These are phyloP conservation scores for Willisornis vidua DNA, from an alignment of 2,113 vertebrate species.

Conservation along the genomic window DNA sequence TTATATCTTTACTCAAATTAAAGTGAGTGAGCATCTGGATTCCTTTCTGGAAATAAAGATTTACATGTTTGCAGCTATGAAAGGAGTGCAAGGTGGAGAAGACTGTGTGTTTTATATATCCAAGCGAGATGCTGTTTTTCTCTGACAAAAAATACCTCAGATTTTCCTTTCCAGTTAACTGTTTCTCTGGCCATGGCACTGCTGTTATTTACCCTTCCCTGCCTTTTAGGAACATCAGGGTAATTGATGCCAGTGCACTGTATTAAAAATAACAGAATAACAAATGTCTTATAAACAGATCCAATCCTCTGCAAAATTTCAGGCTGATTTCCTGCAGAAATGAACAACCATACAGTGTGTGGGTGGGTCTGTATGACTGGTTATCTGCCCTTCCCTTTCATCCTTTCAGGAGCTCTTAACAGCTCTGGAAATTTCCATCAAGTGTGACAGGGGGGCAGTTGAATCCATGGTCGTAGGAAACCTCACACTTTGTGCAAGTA, in stretches of 20 bases:
- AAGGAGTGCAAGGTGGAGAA: neutral
- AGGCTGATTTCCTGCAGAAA: neutral
- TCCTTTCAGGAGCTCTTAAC: neutral
- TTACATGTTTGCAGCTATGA: neutral
- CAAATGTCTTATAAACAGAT: neutral
- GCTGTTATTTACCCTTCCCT: neutral
- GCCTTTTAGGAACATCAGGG: neutral
- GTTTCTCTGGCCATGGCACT: neutral
- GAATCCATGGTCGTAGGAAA: neutral
- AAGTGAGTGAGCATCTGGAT: neutral
- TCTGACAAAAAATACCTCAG: neutral
- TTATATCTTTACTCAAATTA: neutral
- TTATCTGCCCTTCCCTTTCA: neutral
- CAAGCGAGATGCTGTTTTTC: neutral
- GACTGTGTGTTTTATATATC: neutral
- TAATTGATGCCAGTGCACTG: neutral
- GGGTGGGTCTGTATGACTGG: neutral
- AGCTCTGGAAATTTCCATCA: neutral
- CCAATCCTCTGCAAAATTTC: neutral
- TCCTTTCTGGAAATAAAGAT: constrained; percentile 3
- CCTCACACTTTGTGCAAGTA: neutral
- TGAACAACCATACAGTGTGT: neutral
- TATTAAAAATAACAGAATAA: neutral
- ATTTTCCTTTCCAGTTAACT: neutral
- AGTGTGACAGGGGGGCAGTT: neutral